Percentiles rank a stretch among this genome's conserved stretches.
Evolutionary conservation across 2,888 invertebrate genomes (phyloP).

Genomic region (Mechanitis messenoides): DNA sequence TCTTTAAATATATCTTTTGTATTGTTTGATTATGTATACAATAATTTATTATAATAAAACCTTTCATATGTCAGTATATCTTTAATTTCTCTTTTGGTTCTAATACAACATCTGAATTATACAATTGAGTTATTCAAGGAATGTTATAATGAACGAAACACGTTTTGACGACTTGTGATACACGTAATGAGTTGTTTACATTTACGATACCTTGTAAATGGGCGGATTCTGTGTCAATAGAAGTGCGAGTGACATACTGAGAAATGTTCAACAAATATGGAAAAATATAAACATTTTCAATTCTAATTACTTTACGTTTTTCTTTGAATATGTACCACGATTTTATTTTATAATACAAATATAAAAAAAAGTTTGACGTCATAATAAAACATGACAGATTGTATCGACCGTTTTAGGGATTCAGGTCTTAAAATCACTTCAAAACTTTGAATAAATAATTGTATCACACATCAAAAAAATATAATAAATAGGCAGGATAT

Average conservation of each 20-base stretch:
- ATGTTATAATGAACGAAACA: slow-evolving; percentile 25
- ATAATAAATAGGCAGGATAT: neutral
- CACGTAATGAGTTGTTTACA: slow-evolving; percentile 29
- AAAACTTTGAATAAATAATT: neutral
- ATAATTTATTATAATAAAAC: too few species aligned
- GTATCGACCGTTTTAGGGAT: slow-evolving; percentile 5
- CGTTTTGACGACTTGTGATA: slow-evolving; percentile 22
- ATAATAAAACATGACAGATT: slow-evolving; percentile 23
- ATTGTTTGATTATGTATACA: too few species aligned
- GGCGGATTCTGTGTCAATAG: slow-evolving; percentile 20
- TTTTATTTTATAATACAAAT: neutral
- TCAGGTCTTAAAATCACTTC: neutral
- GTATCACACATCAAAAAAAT: neutral
- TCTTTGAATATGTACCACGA: neutral
- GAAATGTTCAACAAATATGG: neutral
- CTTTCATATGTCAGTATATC: neutral
- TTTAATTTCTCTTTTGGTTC: neutral
- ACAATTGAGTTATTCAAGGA: slow-evolving; percentile 20
- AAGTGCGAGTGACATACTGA: slow-evolving; percentile 12
- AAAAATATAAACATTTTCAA: neutral
- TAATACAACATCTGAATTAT: slow-evolving; percentile 14
- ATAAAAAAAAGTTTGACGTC: slow-evolving; percentile 13
- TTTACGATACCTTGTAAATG: slow-evolving; percentile 21
- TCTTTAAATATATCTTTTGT: too few species aligned
- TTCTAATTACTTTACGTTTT: neutral